phyloP scores from a whole-genome alignment of 2,888 invertebrate genomes.

The Meliscaeva auricollis region DNA sequence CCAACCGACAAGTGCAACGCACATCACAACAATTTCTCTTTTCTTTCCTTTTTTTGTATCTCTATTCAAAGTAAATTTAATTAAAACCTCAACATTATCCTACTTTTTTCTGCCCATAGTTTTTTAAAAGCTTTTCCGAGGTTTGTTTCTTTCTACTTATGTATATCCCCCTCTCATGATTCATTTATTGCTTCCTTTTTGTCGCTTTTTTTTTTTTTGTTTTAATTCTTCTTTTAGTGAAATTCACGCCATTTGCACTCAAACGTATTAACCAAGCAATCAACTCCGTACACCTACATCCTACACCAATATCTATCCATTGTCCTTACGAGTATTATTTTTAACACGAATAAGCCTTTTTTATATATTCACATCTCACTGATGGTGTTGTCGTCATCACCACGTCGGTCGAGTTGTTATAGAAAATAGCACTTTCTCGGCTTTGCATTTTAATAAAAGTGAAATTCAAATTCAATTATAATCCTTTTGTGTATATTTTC shows the following conservation, averaged over 20 bases:
- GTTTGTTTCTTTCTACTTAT: not conserved
- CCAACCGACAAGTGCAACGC: not conserved
- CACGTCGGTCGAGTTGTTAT: not conserved
- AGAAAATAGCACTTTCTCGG: conserved; percentile 20
- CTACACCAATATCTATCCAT: not conserved
- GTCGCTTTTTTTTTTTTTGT: not conserved
- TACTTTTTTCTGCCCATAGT: not conserved
- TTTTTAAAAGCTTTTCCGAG: conserved; percentile 24
- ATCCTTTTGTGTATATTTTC: conserved; percentile 50
- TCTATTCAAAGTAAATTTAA: conserved; percentile 18
- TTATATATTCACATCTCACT: conserved; percentile 12
- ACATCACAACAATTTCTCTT: not conserved
- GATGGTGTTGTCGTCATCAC: no score
- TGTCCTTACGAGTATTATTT: not conserved
- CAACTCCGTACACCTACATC: not conserved
- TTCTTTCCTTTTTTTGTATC: not conserved
- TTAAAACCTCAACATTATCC: conserved; percentile 1
- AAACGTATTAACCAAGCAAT: conserved; percentile 20
- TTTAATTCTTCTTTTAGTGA: not conserved
- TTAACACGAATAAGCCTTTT: conserved; percentile 1
- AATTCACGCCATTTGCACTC: conserved; percentile 25
- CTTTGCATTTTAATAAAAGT: conserved; percentile 9
- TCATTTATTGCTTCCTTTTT: conserved; percentile 13
- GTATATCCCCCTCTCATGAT: not conserved
- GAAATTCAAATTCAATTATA: conserved; percentile 67